Evolutionary conservation across 2,797 vertebrate genomes (phyloP), one percentile per base, ranked within the genome.

Genomic region (Sebastes kiyomatsui): DNA sequence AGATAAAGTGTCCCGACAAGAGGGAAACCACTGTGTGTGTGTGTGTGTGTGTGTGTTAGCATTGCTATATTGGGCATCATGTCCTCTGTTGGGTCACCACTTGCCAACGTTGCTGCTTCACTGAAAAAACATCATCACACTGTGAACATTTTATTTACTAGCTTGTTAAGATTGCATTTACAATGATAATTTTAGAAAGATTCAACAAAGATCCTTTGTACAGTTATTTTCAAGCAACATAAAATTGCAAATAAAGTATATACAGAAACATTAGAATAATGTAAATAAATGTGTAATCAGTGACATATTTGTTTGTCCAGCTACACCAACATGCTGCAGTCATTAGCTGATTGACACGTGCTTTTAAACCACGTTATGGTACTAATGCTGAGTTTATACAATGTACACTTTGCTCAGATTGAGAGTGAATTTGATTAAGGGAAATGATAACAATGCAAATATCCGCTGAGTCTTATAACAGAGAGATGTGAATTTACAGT

Each of bases 131-230:
- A 66, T 72, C 5, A 12, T 70, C 58, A 33, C 89, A 88, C 75
- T 88, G 81, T 88, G 93, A 95, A 93, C 91, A 86, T 94, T 96
- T 96, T 96, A 96, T 96, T 96, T 92, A 93, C 92, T 96, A 95
- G 88, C 91, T 91, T 94, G 94, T 94, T 95, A 94, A 94, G 91
- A 88, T 92, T 90, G 81, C 84, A 94, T 94, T 93, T 94, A 94
- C 93, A 95, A 88, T 90, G 75, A 93, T 90, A 52, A 77, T 90
- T 93, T 95, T 91, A 93, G 89, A 94, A 95, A 94, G 90, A 90
- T 89, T 90, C 80, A 84, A 92, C 86, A 86, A 93, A 87, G 89
- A 87, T 88, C 72, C 86, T 94, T 94, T 96, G 92, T 95, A 96
- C 94, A 96, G 91, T 92, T 94, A 92, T 95, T 94, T 94, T 94